phyloP scores from a whole-genome alignment of 2,797 vertebrate genomes.

The Sebastolobus alascanus region DNA sequence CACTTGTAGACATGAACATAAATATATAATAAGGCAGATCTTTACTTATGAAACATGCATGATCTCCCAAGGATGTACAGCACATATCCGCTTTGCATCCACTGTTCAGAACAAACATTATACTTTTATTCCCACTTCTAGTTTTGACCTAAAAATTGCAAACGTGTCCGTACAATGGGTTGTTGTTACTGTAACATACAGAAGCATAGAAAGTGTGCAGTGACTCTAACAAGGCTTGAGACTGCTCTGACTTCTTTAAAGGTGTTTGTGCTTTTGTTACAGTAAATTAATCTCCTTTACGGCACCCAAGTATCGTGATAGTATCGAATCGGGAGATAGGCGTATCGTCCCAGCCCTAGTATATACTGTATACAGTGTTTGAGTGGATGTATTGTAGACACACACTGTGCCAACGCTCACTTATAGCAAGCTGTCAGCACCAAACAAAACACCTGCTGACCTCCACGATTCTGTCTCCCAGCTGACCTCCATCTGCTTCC shows the following conservation, averaged over 20 bases:
- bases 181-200: not conserved
- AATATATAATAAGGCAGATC: not conserved
- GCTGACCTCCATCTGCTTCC: constrained; percentile 69
- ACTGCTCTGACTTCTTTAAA: not conserved
- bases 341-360: not conserved
- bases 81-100: not conserved
- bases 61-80: no score
- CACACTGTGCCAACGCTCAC: not conserved
- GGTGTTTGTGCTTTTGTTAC: not conserved
- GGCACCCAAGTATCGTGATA: no score
- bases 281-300: not conserved
- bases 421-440: constrained; percentile 18
- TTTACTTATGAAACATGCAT: not conserved
- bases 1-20: not conserved
- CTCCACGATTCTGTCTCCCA: constrained; percentile 51
- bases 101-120: not conserved
- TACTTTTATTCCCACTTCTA: not conserved
- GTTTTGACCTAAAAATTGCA: not conserved
- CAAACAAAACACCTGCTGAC: constrained; percentile 66
- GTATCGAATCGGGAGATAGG: no score
- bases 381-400: not conserved
- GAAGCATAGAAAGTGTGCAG: not conserved
- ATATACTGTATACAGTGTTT: not conserved
- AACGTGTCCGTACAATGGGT: not conserved
- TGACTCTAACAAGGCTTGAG: not conserved